These are phyloP conservation scores for Harpalus rubripes DNA, from an alignment of 2,888 invertebrate genomes.

Conservation along the genomic window DNA sequence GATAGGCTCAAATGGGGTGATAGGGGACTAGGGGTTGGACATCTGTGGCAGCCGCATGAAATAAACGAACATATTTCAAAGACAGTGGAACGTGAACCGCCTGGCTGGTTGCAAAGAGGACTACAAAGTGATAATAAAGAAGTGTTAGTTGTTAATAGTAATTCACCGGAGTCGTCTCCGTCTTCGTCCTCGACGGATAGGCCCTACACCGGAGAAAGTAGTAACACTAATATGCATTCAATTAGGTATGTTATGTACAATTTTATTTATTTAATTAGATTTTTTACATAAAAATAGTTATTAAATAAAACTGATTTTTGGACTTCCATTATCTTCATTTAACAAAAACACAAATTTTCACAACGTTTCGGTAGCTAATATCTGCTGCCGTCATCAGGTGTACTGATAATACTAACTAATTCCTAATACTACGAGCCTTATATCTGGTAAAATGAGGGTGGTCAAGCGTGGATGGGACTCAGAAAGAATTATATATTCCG, in stretches of 20 bases:
- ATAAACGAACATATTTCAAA: conserved; percentile 68
- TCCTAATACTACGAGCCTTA: too few relatives aligned
- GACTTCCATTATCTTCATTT: too few relatives aligned
- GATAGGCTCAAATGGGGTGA: conserved; percentile 88
- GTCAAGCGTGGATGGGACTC: too few relatives aligned
- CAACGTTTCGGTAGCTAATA: too few relatives aligned
- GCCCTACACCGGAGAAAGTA: conserved; percentile 73
- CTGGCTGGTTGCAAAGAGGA: conserved; percentile 80
- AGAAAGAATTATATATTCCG: too few relatives aligned
- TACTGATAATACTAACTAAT: too few relatives aligned
- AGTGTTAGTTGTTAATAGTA: conserved; percentile 76
- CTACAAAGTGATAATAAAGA: conserved; percentile 78
- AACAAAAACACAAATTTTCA: too few relatives aligned
- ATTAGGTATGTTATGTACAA: conserved; percentile 20
- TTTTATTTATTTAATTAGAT: too few relatives aligned
- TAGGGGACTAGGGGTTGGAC: conserved; percentile 83
- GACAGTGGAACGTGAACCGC: conserved; percentile 73
- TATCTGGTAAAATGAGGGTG: too few relatives aligned
- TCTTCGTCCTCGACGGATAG: conserved; percentile 74
- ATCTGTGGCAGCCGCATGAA: conserved; percentile 83
- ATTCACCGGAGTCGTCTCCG: conserved; percentile 75
- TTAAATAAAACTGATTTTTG: too few relatives aligned
- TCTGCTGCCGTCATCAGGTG: too few relatives aligned
- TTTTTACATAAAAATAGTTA: too few relatives aligned
- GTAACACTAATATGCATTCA: conserved; percentile 31